Evolutionary conservation across 2,888 invertebrate genomes (phyloP).

Genomic region (Formica aserva): DNA sequence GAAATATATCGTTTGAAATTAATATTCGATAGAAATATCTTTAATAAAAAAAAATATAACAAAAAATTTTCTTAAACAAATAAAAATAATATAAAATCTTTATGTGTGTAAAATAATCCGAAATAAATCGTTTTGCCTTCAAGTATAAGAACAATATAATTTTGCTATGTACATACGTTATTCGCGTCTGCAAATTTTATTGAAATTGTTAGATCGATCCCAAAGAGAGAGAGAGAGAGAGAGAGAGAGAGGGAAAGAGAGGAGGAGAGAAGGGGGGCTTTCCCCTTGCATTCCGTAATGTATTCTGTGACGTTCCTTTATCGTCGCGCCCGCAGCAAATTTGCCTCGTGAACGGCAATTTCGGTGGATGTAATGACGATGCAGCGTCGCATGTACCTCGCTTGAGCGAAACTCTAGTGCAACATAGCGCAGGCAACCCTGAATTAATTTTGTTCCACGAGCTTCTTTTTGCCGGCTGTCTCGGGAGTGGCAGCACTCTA

Average conservation of each 20-base stretch:
- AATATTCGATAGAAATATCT: not conserved
- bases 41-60: not conserved
- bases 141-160: constrained; percentile 2
- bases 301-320: constrained; percentile 49
- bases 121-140: not conserved
- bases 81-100: not conserved
- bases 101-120: not conserved
- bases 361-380: constrained; percentile 44
- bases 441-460: constrained; percentile 56
- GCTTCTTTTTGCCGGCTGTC: constrained; percentile 47
- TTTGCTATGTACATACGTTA: constrained; percentile 7
- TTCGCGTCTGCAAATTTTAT: constrained; percentile 19
- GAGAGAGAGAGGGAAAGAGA: not conserved
- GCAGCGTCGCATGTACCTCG: constrained; percentile 56
- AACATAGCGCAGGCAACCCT: constrained; percentile 38
- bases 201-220: constrained; percentile 40
- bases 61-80: not conserved
- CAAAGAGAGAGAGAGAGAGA: not conserved
- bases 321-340: constrained; percentile 53
- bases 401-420: constrained; percentile 50
- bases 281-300: constrained; percentile 32
- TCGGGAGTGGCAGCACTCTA: constrained; percentile 55
- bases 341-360: constrained; percentile 47
- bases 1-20: not conserved
- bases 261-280: not conserved